A percentile compares a stretch with the other conserved stretches of the same genome.
phyloP scores from a whole-genome alignment of 2,113 vertebrate species.

The Aptenodytes forsteri region DNA sequence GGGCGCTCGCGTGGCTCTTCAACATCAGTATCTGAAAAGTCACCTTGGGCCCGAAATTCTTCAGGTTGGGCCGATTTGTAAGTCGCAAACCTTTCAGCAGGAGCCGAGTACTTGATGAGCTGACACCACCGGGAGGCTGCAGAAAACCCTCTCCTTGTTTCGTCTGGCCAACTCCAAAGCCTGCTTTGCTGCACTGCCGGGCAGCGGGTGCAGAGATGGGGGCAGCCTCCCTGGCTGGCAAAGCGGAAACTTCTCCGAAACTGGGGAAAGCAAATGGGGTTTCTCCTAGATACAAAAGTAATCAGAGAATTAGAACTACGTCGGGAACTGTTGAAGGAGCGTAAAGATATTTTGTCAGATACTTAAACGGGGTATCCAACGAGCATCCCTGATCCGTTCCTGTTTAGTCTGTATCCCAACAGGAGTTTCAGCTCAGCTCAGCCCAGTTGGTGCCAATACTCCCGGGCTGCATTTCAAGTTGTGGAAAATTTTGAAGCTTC shows the following conservation, averaged over 20 bases:
- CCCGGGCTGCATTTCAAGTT: neutral
- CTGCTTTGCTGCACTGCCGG: rapidly evolving
- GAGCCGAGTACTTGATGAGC: neutral
- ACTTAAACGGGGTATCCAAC: neutral
- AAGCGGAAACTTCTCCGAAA: neutral
- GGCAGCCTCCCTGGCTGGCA: rapidly evolving
- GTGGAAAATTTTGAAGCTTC: neutral
- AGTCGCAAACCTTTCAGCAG: neutral
- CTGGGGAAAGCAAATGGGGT: neutral
- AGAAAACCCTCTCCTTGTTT: neutral
- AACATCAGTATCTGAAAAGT: neutral
- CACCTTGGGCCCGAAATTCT: neutral
- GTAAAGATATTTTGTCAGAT: neutral
- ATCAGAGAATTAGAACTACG: neutral
- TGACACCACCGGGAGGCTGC: neutral
- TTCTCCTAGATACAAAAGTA: neutral
- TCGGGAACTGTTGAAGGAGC: neutral
- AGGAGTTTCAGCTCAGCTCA: neutral
- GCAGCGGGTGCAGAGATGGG: rapidly evolving
- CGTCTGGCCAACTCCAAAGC: rapidly evolving
- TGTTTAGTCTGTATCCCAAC: neutral
- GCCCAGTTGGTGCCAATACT: neutral
- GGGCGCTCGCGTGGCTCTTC: rapidly evolving
- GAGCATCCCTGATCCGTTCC: neutral
- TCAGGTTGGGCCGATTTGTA: neutral